Percentiles rank a stretch among this genome's conserved stretches.
phyloP scores from a whole-genome alignment of 23 tunicate species.

The Corella eumyota region DNA sequence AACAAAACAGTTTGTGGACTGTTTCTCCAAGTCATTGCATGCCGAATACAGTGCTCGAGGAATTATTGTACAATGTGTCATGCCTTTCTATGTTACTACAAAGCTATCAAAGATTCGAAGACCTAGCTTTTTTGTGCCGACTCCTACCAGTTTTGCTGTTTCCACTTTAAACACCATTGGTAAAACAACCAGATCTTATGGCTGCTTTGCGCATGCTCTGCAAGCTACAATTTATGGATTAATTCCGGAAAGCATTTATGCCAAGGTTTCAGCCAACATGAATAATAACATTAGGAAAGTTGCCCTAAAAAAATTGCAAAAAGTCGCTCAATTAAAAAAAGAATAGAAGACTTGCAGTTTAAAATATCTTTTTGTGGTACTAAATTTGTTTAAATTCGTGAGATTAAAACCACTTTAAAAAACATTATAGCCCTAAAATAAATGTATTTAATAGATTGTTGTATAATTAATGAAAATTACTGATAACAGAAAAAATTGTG shows the following conservation, averaged over 20 bases:
- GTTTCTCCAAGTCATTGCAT: constrained; percentile 41
- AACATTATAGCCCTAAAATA: too few relatives aligned
- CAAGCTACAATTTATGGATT: constrained; percentile 14
- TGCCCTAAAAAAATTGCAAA: constrained; percentile 9
- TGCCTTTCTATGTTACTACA: constrained; percentile 70
- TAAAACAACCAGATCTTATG: constrained; percentile 20
- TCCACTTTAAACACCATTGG: constrained; percentile 53
- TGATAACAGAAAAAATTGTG: too few relatives aligned
- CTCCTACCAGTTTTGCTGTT: constrained; percentile 41
- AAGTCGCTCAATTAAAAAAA: constrained; percentile 1
- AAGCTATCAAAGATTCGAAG: constrained; percentile 76
- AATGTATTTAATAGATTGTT: too few relatives aligned
- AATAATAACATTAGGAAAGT: background rate
- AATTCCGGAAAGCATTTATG: constrained; percentile 19
- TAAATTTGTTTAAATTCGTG: too few relatives aligned
- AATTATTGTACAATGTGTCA: constrained; percentile 48
- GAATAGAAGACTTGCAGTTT: background rate
- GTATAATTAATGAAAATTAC: too few relatives aligned
- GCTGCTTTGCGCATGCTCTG: constrained; percentile 61
- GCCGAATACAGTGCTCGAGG: constrained; percentile 56
- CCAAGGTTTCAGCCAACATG: constrained; percentile 7
- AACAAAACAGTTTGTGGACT: constrained; percentile 66
- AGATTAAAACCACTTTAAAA: too few relatives aligned
- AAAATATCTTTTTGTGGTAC: too few relatives aligned
- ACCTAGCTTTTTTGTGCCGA: constrained; percentile 47